These are phyloP conservation scores for Pipistrellus pygmaeus DNA, from an alignment of 2,797 vertebrate genomes.

Conservation along the genomic window DNA sequence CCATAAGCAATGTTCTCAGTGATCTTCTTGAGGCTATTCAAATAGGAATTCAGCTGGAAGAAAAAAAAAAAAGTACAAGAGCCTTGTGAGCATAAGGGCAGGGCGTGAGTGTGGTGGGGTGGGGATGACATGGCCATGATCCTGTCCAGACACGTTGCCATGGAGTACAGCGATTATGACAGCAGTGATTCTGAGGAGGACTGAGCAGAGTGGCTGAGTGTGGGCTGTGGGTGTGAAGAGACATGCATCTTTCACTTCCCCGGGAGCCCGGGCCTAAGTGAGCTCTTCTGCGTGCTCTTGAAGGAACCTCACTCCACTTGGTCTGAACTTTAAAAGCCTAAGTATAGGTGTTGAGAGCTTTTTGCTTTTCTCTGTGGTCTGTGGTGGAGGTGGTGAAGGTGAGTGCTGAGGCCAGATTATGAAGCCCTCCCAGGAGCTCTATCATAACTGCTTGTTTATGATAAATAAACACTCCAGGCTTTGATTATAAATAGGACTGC, in stretches of 20 bases:
- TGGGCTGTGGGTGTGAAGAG: background rate
- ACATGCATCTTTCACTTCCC: background rate
- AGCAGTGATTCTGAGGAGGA: conserved; percentile 92
- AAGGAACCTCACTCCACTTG: background rate
- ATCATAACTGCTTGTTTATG: background rate
- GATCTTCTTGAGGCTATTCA: conserved; percentile 98
- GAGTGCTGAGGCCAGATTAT: conserved; percentile 1
- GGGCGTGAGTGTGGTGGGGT: conserved; percentile 91
- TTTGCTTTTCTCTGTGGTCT: background rate
- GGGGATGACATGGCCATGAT: conserved; percentile 98
- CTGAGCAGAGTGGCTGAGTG: conserved; percentile 66
- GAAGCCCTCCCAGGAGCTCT: background rate
- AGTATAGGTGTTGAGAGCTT: background rate
- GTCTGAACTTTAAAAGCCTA: background rate
- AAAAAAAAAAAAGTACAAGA: conserved; percentile 96
- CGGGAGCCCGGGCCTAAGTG: background rate
- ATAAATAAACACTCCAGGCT: background rate
- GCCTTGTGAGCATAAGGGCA: conserved; percentile 97
- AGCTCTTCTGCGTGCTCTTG: background rate
- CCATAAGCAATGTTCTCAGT: conserved; percentile 93
- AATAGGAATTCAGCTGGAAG: conserved; percentile 98
- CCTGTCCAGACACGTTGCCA: conserved; percentile 95
- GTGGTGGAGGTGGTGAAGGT: too few species aligned
- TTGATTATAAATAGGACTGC: background rate
- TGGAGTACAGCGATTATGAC: conserved; percentile 94